Evolutionary conservation across 2,888 invertebrate genomes (phyloP).

Genomic region (Aphrophora alni): DNA sequence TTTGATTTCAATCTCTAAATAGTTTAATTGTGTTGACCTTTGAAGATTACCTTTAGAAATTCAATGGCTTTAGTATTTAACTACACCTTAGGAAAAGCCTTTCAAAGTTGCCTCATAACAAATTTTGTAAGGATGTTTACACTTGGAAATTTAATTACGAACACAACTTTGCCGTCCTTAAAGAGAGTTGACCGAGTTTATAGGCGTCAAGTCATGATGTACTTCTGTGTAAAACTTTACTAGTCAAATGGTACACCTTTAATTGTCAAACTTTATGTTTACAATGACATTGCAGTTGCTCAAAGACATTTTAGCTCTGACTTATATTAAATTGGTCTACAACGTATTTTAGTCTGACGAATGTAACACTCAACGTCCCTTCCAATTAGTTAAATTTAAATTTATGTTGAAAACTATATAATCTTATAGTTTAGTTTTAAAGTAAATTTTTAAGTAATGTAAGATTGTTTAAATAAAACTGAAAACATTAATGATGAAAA

Average conservation of each 20-base stretch:
- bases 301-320: not conserved
- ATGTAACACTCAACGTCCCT: too few relatives aligned
- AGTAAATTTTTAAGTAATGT: too few relatives aligned
- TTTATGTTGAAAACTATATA: too few relatives aligned
- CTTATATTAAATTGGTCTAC: not conserved
- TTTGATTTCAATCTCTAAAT: too few relatives aligned
- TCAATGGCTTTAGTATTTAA: not conserved
- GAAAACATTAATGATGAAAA: too few relatives aligned
- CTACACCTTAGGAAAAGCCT: not conserved
- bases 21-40: too few relatives aligned
- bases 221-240: not conserved
- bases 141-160: not conserved
- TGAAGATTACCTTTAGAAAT: too few relatives aligned
- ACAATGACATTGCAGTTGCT: not conserved
- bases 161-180: not conserved
- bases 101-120: not conserved
- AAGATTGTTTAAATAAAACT: too few relatives aligned
- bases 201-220: not conserved
- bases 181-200: not conserved
- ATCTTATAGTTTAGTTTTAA: too few relatives aligned
- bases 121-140: not conserved
- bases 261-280: not conserved
- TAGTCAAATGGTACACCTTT: not conserved
- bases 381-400: too few relatives aligned
- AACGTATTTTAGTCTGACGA: too few relatives aligned